Conservation (phyloP, 2,113 vertebrate species). For the Sinosuthora webbiana region DNA sequence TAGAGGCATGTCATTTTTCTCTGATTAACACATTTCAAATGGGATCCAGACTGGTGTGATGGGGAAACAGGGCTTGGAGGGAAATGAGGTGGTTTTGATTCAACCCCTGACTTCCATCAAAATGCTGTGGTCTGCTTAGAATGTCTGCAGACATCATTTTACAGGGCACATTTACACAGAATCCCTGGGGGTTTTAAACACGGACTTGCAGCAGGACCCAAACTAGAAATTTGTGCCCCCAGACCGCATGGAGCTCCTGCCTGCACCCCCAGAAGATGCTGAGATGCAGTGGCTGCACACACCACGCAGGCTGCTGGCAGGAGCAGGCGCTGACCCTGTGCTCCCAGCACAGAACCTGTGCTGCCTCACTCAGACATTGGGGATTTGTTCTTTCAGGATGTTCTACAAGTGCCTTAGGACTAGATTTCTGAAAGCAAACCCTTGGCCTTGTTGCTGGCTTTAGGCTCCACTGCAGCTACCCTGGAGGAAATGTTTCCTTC, state of each 20-base stretch:
- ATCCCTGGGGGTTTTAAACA: background rate
- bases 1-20: background rate
- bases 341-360: background rate
- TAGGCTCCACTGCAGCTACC: background rate
- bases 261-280: background rate
- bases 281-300: background rate
- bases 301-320: background rate
- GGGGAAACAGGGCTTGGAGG: background rate
- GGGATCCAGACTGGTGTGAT: background rate
- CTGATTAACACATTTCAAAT: slow-evolving; percentile 16
- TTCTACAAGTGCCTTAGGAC: background rate
- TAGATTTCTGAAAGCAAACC: background rate
- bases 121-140: slow-evolving; percentile 2
- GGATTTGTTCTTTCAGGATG: background rate
- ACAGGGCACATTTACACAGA: background rate
- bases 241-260: background rate
- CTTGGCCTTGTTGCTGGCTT: background rate
- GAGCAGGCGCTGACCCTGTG: background rate
- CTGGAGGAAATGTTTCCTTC: background rate
- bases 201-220: background rate
- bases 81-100: slow-evolving; percentile 24
- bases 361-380: background rate
- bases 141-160: background rate
- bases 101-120: background rate
- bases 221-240: background rate